Conservation (phyloP, 2,888 invertebrate species). For the Fragum fragum region DNA sequence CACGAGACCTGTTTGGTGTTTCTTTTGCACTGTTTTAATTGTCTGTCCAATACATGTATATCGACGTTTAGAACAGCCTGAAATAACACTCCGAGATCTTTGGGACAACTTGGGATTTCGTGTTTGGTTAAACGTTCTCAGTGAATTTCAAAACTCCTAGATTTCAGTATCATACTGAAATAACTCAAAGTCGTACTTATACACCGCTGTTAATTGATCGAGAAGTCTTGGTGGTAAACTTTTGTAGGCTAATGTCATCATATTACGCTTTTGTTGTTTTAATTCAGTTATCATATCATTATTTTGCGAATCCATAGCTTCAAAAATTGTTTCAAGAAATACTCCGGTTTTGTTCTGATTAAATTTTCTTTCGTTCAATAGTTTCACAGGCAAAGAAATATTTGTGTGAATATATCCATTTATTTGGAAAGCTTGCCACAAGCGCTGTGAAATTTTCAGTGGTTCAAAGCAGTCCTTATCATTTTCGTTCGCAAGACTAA, state of each 20-base stretch:
- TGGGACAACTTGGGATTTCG: no score
- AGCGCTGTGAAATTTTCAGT: constrained; percentile 42
- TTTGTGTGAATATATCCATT: constrained; percentile 64
- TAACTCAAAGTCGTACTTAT: constrained; percentile 64
- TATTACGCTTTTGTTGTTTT: constrained; percentile 34
- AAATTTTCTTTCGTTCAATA: background rate
- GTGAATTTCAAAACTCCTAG: no score
- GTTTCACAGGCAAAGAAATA: constrained; percentile 19
- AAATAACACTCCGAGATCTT: no score
- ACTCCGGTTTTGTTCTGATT: background rate
- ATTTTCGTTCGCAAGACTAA: constrained; percentile 37
- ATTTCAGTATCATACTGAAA: constrained; percentile 53
- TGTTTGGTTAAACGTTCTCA: no score
- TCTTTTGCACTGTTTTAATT: no score
- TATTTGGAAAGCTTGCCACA: constrained; percentile 66
- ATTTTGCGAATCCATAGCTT: background rate
- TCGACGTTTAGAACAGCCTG: no score
- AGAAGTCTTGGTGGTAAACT: constrained; percentile 38
- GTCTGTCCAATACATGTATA: no score
- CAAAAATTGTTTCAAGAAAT: background rate
- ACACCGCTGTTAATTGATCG: constrained; percentile 43
- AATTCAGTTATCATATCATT: constrained; percentile 1
- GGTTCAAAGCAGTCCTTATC: constrained; percentile 44
- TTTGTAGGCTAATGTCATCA: constrained; percentile 55
- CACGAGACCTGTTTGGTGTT: no score